Percentiles rank a stretch among this genome's conserved stretches.
phyloP scores from a whole-genome alignment of 2,888 invertebrate species.

The Margaritifera margaritifera region DNA sequence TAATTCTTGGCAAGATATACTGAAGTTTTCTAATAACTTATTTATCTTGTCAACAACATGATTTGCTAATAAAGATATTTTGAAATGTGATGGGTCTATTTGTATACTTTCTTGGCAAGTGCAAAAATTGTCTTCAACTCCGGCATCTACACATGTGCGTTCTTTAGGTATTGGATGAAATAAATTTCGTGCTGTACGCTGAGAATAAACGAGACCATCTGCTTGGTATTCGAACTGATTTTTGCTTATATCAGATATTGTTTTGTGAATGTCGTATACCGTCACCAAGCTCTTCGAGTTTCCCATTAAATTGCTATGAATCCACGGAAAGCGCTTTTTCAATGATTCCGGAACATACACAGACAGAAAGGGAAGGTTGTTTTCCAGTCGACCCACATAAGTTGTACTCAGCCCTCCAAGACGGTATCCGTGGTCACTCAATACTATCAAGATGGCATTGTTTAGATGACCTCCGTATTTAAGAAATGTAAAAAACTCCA shows the following conservation, averaged over 20 bases:
- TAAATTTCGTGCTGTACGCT: conserved; percentile 76
- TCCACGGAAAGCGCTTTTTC: conserved; percentile 77
- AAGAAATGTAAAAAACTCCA: conserved; percentile 76
- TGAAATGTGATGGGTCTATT: conserved; percentile 76
- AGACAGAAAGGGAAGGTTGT: conserved; percentile 86
- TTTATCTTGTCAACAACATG: conserved; percentile 82
- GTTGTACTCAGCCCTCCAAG: conserved; percentile 73
- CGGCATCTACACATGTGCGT: conserved; percentile 84
- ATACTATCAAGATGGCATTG: conserved; percentile 54
- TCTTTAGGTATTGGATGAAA: conserved; percentile 82
- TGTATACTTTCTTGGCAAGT: conserved; percentile 83
- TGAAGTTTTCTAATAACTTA: conserved; percentile 74
- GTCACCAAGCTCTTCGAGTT: conserved; percentile 83
- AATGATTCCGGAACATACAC: conserved; percentile 84
- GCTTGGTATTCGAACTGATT: conserved; percentile 13
- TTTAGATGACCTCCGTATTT: conserved; percentile 62
- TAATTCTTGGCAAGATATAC: too few species aligned
- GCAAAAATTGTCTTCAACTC: conserved; percentile 88
- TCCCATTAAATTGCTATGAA: conserved; percentile 79
- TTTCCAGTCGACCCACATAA: conserved; percentile 85
- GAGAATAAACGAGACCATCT: neutral
- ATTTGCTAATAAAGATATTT: conserved; percentile 77
- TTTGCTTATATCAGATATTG: conserved; percentile 66
- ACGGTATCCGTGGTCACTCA: conserved; percentile 87
- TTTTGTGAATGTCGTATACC: conserved; percentile 83